Evolutionary conservation across 2,797 vertebrate species (phyloP), one percentile per base, ranked within the genome.

Genomic region (Lycodopsis pacificus): DNA sequence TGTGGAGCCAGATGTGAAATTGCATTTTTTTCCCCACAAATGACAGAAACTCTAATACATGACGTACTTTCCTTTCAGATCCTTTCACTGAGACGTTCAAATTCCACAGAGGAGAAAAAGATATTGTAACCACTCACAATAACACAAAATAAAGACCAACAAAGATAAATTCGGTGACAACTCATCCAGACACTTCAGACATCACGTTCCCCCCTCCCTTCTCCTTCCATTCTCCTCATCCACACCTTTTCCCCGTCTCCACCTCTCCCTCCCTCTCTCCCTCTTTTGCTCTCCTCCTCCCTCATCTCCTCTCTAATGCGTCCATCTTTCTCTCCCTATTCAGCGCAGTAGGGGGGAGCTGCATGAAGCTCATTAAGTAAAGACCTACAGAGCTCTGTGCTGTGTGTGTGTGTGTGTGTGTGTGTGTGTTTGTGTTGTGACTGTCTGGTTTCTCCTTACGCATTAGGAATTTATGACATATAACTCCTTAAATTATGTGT

Each of bases 281-380:
- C 19, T 49, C 25, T 38, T 40, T 32, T 22, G 15, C 53, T 78
- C 70, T 40, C 72, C 67, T 83, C 81, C 82, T 77, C 81, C 75
- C 74, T 86, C 77, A 71, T 86, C 79, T 84, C 34, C 77, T 77
- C 46, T 61, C 90, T 91, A 75, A 80, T 85, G 81, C 19, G 73
- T 87, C 80, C 81, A 82, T 88, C 80, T 80, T 88, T 86, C 88
- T 90, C 72, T 40, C 62, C 76, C 69, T 85, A n/a, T 73, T 82
- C 84, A 65, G 85, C 87, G 12, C 91, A 86, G 92, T 83, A 79
- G 90, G 90, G 86, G 79, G 85, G 84, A 84, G 71, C 89, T 89
- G 86, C 90, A 89, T 92, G 92, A 93, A 92, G 94, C 90, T 95
- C 96, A 97, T 96, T 97, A 97, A 93, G 90, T 91, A 94, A 95